Conservation (phyloP, 2,888 invertebrate species). For the Aporophyla lueneburgensis region DNA sequence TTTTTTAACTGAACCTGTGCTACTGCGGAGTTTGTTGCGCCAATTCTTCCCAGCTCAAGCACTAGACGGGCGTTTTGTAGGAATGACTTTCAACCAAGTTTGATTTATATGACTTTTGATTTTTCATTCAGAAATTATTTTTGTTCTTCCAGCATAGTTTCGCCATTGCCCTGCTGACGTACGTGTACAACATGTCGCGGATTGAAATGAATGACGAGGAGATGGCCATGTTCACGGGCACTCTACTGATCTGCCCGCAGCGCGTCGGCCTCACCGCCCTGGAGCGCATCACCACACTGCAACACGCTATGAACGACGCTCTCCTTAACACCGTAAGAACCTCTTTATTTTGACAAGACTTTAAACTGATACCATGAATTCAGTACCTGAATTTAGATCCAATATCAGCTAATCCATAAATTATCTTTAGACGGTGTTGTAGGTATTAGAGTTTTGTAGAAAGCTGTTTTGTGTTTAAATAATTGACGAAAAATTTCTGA, state of each 20-base stretch:
- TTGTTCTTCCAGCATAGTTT: slow-evolving; percentile 93
- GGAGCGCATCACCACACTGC: slow-evolving; percentile 91
- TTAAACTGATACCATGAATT: neutral
- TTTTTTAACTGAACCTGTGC: too few species aligned
- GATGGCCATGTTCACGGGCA: slow-evolving; percentile 96
- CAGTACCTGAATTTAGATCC: neutral
- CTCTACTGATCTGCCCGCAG: slow-evolving; percentile 95
- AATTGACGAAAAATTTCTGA: neutral
- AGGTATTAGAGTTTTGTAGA: neutral
- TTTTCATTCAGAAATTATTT: neutral
- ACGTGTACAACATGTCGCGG: slow-evolving; percentile 94
- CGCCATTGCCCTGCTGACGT: slow-evolving; percentile 95
- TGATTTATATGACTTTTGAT: too few species aligned
- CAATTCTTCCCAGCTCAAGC: too few species aligned
- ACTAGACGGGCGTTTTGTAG: too few species aligned
- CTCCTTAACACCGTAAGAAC: slow-evolving; percentile 90
- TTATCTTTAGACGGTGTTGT: neutral
- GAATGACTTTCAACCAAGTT: too few species aligned
- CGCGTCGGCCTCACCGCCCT: slow-evolving; percentile 95
- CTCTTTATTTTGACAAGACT: neutral
- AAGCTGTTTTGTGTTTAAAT: neutral
- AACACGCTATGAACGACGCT: slow-evolving; percentile 95
- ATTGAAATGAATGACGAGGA: slow-evolving; percentile 97
- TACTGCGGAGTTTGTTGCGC: too few species aligned
- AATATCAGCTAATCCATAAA: neutral